Conservation (phyloP, 2,888 invertebrate genomes). For the Terebella lapidaria region DNA sequence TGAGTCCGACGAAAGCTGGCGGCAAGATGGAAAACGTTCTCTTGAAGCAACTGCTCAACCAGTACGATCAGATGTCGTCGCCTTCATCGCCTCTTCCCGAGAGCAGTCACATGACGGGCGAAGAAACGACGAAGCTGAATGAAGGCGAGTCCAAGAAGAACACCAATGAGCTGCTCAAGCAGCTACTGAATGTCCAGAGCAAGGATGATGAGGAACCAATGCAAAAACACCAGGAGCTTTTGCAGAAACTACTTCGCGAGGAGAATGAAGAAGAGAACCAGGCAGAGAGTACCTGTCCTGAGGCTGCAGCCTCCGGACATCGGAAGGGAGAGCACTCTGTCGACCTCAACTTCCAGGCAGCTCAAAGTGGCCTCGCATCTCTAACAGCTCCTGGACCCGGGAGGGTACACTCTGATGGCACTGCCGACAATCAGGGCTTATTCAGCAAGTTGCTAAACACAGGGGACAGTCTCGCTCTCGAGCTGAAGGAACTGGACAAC, state of each 20-base stretch:
- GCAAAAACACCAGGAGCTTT: constrained; percentile 60
- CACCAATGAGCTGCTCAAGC: constrained; percentile 38
- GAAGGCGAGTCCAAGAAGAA: constrained; percentile 44
- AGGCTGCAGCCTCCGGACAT: too few species aligned
- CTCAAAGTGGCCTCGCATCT: too few species aligned
- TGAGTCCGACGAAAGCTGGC: neutral
- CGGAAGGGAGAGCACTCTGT: too few species aligned
- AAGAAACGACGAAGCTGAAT: constrained; percentile 32
- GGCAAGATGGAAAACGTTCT: constrained; percentile 29
- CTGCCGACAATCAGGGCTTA: too few species aligned
- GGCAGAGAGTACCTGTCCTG: neutral
- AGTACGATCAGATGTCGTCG: constrained; percentile 61
- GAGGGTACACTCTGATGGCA: too few species aligned
- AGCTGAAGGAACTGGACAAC: neutral
- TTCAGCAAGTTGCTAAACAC: neutral
- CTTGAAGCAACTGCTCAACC: constrained; percentile 61
- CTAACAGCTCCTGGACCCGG: too few species aligned
- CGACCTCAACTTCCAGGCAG: too few species aligned
- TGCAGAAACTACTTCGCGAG: constrained; percentile 59
- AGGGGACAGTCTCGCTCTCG: too few species aligned
- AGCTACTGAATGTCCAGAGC: constrained; percentile 33
- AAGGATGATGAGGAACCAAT: constrained; percentile 1
- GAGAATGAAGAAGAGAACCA: constrained; percentile 21
- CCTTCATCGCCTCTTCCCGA: neutral
- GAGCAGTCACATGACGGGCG: neutral